A percentile compares a stretch with the other conserved stretches of the same genome.
phyloP scores from a whole-genome alignment of 2,113 vertebrate species.

The Oenanthe oenanthe region DNA sequence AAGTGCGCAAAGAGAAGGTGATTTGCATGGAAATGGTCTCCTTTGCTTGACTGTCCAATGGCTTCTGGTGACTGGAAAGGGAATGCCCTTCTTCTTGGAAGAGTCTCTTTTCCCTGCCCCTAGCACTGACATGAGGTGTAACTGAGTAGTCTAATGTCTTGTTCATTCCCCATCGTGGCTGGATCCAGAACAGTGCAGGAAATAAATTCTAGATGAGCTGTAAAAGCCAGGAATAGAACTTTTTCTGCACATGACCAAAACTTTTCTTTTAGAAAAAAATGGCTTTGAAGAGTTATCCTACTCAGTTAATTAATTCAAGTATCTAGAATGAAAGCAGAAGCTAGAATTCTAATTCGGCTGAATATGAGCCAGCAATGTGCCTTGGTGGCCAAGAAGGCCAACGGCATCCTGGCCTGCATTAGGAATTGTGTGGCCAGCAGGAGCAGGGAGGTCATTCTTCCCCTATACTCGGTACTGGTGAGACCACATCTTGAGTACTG shows the following conservation, averaged over 20 bases:
- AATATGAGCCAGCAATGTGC: too few species aligned
- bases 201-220: background rate
- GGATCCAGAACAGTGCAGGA: background rate
- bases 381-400: too few species aligned
- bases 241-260: background rate
- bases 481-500: too few species aligned
- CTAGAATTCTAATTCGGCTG: background rate
- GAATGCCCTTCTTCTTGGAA: background rate
- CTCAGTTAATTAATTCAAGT: background rate
- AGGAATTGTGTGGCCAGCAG: too few species aligned
- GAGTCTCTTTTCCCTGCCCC: background rate
- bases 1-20: background rate
- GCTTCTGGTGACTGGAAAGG: background rate
- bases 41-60: background rate
- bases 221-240: background rate
- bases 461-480: too few species aligned
- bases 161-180: fast-evolving
- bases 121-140: background rate
- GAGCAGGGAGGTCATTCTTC: too few species aligned
- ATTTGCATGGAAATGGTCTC: background rate
- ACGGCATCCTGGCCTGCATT: too few species aligned
- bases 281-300: background rate
- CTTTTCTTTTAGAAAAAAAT: background rate
- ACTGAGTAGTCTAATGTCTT: background rate
- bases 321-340: background rate